A percentile compares a stretch with the other conserved stretches of the same genome.
Evolutionary conservation across 2,888 invertebrate species (phyloP).

Genomic region (Oscheius onirici): DNA sequence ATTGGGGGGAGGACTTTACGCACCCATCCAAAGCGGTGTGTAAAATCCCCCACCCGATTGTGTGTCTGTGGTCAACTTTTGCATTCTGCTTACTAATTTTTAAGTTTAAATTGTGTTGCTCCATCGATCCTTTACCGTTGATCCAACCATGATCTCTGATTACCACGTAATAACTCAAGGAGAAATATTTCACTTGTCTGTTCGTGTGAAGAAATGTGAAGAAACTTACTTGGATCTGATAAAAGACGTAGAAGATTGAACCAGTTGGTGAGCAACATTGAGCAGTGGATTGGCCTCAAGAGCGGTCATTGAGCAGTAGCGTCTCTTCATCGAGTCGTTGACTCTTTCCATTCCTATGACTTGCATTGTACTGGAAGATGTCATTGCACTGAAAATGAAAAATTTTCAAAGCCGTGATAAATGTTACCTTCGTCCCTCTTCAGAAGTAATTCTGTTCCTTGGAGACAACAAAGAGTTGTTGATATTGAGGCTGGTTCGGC

Average conservation of each 20-base stretch:
- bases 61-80: too few species aligned
- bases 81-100: too few species aligned
- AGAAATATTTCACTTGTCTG: too few species aligned
- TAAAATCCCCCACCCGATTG: too few species aligned
- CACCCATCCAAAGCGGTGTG: too few species aligned
- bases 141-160: too few species aligned
- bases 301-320: slow-evolving; percentile 24
- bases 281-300: slow-evolving; percentile 12
- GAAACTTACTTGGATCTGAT: slow-evolving; percentile 1
- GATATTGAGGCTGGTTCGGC: slow-evolving; percentile 29
- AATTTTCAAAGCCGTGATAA: neutral
- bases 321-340: slow-evolving; percentile 15
- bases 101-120: too few species aligned
- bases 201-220: too few species aligned
- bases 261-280: slow-evolving; percentile 20
- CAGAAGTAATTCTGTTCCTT: neutral
- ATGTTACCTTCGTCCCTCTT: slow-evolving; percentile 7
- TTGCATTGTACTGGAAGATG: slow-evolving; percentile 18
- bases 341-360: slow-evolving; percentile 17
- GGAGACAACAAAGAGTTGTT: neutral
- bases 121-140: too few species aligned
- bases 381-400: neutral
- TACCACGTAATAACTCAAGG: too few species aligned
- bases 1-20: too few species aligned
- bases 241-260: slow-evolving; percentile 26